phyloP scores from a whole-genome alignment of 2,888 invertebrate species.

The Yponomeuta sedellus region DNA sequence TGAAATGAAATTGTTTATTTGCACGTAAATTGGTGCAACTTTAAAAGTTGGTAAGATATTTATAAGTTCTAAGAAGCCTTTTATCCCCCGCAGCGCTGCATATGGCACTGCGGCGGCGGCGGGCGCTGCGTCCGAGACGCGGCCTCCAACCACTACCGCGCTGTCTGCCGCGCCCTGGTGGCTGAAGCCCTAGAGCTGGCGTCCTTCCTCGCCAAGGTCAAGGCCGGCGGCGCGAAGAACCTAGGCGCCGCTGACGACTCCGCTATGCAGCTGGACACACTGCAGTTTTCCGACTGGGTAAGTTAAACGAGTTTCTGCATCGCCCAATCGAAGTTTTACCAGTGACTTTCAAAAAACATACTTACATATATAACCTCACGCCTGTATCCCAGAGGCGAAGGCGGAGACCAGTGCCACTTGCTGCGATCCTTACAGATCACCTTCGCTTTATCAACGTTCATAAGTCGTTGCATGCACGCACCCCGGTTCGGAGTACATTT shows the following conservation, averaged over 20 bases:
- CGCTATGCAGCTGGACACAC: constrained; percentile 84
- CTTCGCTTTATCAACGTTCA: too few species aligned
- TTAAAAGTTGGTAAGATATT: too few species aligned
- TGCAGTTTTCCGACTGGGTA: constrained; percentile 95
- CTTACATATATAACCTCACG: too few species aligned
- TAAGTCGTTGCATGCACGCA: too few species aligned
- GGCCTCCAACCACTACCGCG: constrained; percentile 89
- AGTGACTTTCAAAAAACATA: too few species aligned
- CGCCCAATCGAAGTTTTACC: neutral
- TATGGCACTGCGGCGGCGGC: constrained; percentile 67
- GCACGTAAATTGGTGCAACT: too few species aligned
- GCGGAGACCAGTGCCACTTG: too few species aligned
- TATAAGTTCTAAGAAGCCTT: neutral
- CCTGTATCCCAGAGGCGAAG: too few species aligned
- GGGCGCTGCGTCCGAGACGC: constrained; percentile 70
- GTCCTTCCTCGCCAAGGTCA: constrained; percentile 91
- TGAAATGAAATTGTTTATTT: too few species aligned
- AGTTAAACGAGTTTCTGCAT: constrained; percentile 38
- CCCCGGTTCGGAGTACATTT: too few species aligned
- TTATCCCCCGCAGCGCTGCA: constrained; percentile 48
- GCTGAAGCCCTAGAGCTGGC: constrained; percentile 94
- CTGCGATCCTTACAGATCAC: too few species aligned
- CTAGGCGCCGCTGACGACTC: constrained; percentile 80
- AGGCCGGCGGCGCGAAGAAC: constrained; percentile 79
- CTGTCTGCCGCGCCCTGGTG: constrained; percentile 93